phyloP scores from a whole-genome alignment of 2,113 vertebrate species.

The Aix galericulata region DNA sequence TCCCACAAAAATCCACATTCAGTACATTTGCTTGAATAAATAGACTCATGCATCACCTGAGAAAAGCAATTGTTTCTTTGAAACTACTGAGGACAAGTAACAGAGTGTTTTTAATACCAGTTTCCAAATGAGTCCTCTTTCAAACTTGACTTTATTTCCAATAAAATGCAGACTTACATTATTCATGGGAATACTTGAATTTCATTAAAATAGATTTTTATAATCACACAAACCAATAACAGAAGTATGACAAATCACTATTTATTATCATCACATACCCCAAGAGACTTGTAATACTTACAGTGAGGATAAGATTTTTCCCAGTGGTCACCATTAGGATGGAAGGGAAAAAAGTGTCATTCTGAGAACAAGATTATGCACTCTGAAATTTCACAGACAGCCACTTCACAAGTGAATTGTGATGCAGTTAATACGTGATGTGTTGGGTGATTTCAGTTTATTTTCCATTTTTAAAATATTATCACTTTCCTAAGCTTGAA shows the following conservation, averaged over 20 bases:
- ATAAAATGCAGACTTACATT: constrained; percentile 67
- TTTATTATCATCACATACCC: constrained; percentile 65
- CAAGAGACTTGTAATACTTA: constrained; percentile 51
- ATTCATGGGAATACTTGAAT: constrained; percentile 67
- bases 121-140: constrained; percentile 53
- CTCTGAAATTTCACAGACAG: constrained; percentile 59
- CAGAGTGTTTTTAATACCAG: constrained; percentile 44
- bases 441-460: constrained; percentile 22
- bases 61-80: constrained; percentile 7
- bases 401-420: constrained; percentile 39
- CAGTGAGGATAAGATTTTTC: constrained; percentile 41
- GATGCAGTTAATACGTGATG: constrained; percentile 33
- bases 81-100: constrained; percentile 1
- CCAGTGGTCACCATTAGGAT: constrained; percentile 64
- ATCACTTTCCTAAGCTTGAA: constrained; percentile 23
- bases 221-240: constrained; percentile 71
- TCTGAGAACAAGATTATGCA: constrained; percentile 60
- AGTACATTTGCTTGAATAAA: not conserved
- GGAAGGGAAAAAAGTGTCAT: constrained; percentile 23
- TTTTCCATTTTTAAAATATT: constrained; percentile 39
- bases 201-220: constrained; percentile 73
- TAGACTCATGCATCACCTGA: not conserved
- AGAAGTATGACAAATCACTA: constrained; percentile 66
- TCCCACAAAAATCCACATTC: not conserved
- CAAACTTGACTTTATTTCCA: constrained; percentile 66